phyloP scores from a whole-genome alignment of 2,113 vertebrate species.

The Gavialis gangeticus region DNA sequence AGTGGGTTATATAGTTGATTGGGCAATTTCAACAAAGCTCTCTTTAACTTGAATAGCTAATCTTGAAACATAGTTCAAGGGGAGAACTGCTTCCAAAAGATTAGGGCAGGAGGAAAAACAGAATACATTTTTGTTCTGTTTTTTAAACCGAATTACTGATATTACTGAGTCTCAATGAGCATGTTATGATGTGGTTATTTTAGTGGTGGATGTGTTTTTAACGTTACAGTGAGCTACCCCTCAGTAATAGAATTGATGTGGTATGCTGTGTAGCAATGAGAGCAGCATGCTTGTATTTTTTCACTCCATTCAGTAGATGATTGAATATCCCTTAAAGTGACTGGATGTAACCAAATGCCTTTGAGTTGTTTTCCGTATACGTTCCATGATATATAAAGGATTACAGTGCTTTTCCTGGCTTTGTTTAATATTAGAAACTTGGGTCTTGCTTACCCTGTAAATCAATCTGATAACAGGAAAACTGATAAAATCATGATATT shows the following conservation, averaged over 20 bases:
- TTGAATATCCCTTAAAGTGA: background rate
- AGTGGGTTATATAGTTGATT: background rate
- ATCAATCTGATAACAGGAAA: background rate
- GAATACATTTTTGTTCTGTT: background rate
- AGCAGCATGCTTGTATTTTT: background rate
- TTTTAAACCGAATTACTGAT: background rate
- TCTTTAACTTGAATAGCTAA: background rate
- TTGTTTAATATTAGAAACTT: background rate
- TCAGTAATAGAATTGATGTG: background rate
- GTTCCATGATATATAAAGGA: background rate
- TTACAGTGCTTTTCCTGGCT: background rate
- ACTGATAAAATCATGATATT: background rate
- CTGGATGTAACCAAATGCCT: background rate
- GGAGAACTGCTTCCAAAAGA: background rate
- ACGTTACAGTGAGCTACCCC: background rate
- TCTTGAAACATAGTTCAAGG: background rate
- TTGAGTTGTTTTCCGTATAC: background rate
- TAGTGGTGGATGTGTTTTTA: background rate
- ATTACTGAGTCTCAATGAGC: background rate
- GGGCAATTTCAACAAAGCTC: background rate
- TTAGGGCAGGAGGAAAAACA: background rate
- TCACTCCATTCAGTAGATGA: background rate
- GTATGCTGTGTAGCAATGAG: background rate
- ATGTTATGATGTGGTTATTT: background rate
- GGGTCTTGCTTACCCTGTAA: background rate